phyloP scores from a whole-genome alignment of 2,113 vertebrate genomes.

The Herpetotheres cachinnans region DNA sequence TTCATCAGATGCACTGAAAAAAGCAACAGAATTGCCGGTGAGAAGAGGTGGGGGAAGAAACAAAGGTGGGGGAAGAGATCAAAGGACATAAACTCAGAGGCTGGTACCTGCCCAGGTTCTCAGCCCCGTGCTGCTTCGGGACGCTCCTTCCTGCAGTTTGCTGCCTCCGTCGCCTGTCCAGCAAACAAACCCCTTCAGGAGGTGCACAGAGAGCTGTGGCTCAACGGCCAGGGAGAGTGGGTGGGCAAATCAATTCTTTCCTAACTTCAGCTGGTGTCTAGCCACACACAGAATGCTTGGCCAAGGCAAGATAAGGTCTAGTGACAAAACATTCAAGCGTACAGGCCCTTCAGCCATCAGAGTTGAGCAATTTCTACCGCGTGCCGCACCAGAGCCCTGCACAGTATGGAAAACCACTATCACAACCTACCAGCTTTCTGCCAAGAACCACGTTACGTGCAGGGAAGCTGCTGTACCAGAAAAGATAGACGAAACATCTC shows the following conservation, averaged over 20 bases:
- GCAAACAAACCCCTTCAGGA: background rate
- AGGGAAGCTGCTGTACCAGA: background rate
- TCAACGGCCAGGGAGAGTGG: background rate
- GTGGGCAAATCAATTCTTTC: background rate
- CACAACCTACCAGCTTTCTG: background rate
- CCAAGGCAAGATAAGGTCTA: background rate
- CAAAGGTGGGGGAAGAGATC: fast-evolving
- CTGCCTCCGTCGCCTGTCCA: too few relatives aligned
- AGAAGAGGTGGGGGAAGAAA: background rate
- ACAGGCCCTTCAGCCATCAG: background rate
- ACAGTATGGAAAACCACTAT: fast-evolving
- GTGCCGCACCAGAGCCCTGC: background rate
- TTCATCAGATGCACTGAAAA: background rate
- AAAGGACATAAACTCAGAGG: background rate
- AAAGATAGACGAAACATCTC: background rate
- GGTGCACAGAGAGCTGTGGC: background rate
- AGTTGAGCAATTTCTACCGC: background rate
- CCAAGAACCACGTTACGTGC: fast-evolving
- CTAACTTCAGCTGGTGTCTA: background rate
- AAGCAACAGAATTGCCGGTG: background rate
- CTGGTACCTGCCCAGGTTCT: background rate
- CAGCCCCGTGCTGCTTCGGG: background rate
- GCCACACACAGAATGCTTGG: background rate
- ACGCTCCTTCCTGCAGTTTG: background rate
- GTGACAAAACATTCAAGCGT: fast-evolving